Evolutionary conservation across 2,888 invertebrate genomes (phyloP).

Genomic region (Mystacides longicornis): DNA sequence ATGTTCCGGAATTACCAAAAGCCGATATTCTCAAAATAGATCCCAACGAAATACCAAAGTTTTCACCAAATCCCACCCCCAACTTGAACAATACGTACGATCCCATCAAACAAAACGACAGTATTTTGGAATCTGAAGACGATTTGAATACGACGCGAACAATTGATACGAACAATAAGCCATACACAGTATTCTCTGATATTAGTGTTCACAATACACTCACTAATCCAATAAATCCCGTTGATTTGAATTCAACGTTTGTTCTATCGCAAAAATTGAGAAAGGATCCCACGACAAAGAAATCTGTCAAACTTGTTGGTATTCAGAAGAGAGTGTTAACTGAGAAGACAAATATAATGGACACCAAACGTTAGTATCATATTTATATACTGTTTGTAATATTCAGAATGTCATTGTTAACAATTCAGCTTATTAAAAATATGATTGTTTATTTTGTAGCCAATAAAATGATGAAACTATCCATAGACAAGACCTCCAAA

Average conservation of each 20-base stretch:
- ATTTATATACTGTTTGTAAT: background rate
- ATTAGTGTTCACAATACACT: background rate
- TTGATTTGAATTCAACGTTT: conserved; percentile 43
- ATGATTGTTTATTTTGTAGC: background rate
- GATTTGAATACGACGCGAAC: conserved; percentile 20
- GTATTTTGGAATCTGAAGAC: conserved; percentile 10
- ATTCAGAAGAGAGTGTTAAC: conserved; percentile 34
- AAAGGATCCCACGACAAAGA: conserved; percentile 12
- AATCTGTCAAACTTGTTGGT: conserved; percentile 27
- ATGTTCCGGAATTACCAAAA: conserved; percentile 11
- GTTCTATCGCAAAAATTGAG: conserved; percentile 36
- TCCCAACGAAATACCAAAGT: conserved; percentile 4
- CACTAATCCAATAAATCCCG: conserved; percentile 32
- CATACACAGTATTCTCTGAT: conserved; percentile 10
- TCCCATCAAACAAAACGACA: background rate
- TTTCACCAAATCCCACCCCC: conserved; percentile 5
- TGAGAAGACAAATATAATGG: conserved; percentile 39
- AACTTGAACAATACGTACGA: conserved; percentile 8
- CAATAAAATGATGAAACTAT: background rate
- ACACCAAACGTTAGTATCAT: conserved; percentile 34
- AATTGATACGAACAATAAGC: conserved; percentile 7
- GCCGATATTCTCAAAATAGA: conserved; percentile 2
- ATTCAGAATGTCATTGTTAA: background rate
- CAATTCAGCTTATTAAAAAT: conserved; percentile 1
- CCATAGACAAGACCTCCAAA: background rate